A percentile compares a stretch with the other conserved stretches of the same genome.
phyloP scores from a whole-genome alignment of 2,797 vertebrate species.

The Galaxias olidus region DNA sequence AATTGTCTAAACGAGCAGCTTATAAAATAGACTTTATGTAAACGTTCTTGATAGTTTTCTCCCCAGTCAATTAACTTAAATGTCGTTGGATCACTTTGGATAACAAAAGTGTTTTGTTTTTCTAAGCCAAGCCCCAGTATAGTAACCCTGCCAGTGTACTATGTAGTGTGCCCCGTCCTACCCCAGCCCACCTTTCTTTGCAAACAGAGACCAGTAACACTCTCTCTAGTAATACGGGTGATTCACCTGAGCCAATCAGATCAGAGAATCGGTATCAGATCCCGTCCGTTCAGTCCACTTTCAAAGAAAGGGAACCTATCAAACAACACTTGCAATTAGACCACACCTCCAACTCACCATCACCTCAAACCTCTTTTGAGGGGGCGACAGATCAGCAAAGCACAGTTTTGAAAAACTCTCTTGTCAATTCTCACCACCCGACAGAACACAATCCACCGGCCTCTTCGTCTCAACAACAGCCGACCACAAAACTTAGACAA shows the following conservation, averaged over 20 bases:
- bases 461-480: slow-evolving; percentile 1
- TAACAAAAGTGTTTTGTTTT: slow-evolving; percentile 2
- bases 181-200: background rate
- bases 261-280: background rate
- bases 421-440: background rate
- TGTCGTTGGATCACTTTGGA: background rate
- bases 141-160: background rate
- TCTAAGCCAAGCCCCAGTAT: background rate
- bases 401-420: background rate
- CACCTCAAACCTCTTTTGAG: background rate
- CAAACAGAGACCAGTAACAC: background rate
- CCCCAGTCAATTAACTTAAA: background rate
- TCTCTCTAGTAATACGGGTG: background rate
- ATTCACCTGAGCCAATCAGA: background rate
- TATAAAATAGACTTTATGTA: too few relatives aligned
- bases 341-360: background rate
- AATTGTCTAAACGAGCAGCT: too few relatives aligned
- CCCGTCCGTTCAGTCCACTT: background rate
- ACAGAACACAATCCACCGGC: background rate
- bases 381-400: background rate
- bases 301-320: background rate
- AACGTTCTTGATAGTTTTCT: background rate
- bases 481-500: background rate
- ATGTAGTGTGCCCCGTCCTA: background rate
- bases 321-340: background rate